A percentile compares a stretch with the other conserved stretches of the same genome.
phyloP scores from a whole-genome alignment of 1,140 invertebrate species.

The Lepidotrigona ventralis region DNA sequence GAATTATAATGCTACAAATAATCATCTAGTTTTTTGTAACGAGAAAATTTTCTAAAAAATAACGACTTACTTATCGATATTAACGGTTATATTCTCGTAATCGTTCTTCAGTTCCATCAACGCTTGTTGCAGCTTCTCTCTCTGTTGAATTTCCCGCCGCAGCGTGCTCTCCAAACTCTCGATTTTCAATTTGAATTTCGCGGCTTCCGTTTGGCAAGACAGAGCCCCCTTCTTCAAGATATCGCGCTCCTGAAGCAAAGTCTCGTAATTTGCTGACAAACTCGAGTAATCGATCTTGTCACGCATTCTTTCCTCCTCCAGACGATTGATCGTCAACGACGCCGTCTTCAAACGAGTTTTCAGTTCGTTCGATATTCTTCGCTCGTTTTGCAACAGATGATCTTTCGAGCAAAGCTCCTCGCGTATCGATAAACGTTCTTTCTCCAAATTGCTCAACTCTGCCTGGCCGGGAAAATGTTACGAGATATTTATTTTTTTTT shows the following conservation, averaged over 20 bases:
- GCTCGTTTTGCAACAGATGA: constrained; percentile 65
- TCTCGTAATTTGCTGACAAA: constrained; percentile 66
- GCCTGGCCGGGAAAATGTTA: background rate
- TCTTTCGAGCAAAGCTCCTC: constrained; percentile 62
- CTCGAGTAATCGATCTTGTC: constrained; percentile 61
- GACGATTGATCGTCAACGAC: constrained; percentile 50
- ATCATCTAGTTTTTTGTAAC: background rate
- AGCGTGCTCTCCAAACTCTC: constrained; percentile 57
- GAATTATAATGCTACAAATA: background rate
- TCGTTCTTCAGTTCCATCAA: constrained; percentile 56
- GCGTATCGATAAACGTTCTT: constrained; percentile 61
- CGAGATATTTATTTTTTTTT: background rate
- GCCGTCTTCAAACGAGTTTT: constrained; percentile 62
- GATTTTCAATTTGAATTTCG: constrained; percentile 62
- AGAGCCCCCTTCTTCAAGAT: constrained; percentile 64
- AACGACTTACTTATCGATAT: constrained; percentile 34
- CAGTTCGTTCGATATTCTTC: constrained; percentile 61
- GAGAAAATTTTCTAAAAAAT: background rate
- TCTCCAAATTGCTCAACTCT: constrained; percentile 44
- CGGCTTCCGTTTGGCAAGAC: constrained; percentile 61
- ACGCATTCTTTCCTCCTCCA: constrained; percentile 70
- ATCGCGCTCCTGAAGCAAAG: constrained; percentile 60
- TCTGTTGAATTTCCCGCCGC: constrained; percentile 41
- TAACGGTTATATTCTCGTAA: constrained; percentile 39
- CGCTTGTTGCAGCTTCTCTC: constrained; percentile 56